These are phyloP conservation scores for Byasa hedistus DNA, from an alignment of 2,888 invertebrate species.

Conservation along the genomic window DNA sequence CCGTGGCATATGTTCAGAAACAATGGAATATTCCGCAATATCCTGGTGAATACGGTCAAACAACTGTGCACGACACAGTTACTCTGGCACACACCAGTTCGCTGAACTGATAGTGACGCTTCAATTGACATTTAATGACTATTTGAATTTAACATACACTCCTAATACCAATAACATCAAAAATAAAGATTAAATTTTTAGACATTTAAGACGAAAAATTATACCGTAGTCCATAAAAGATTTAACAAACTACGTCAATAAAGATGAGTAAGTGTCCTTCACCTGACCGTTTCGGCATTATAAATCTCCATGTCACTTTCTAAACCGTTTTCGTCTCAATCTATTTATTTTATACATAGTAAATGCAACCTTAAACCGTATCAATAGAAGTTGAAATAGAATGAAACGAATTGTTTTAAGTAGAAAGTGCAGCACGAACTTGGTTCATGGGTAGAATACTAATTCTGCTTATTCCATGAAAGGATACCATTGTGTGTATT, in stretches of 20 bases:
- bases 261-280: slow-evolving; percentile 26
- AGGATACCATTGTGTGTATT: slow-evolving; percentile 9
- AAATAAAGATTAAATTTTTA: no score
- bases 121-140: slow-evolving; percentile 38
- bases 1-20: neutral
- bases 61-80: slow-evolving; percentile 34
- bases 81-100: slow-evolving; percentile 39
- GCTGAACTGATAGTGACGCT: slow-evolving; percentile 37
- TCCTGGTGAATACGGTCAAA: slow-evolving; percentile 36
- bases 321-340: slow-evolving; percentile 24
- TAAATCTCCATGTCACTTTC: slow-evolving; percentile 28
- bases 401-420: slow-evolving; percentile 34
- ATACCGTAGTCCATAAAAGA: neutral
- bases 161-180: no score
- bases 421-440: slow-evolving; percentile 41
- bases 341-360: slow-evolving; percentile 4
- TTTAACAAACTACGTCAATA: slow-evolving; percentile 3
- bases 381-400: slow-evolving; percentile 25
- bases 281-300: slow-evolving; percentile 27
- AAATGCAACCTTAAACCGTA: slow-evolving; percentile 12
- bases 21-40: neutral
- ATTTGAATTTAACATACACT: neutral
- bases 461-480: slow-evolving; percentile 31
- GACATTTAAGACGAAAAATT: neutral
- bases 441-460: slow-evolving; percentile 38